Evolutionary conservation across 2,113 vertebrate genomes (phyloP).

Genomic region (Carassius carassius): DNA sequence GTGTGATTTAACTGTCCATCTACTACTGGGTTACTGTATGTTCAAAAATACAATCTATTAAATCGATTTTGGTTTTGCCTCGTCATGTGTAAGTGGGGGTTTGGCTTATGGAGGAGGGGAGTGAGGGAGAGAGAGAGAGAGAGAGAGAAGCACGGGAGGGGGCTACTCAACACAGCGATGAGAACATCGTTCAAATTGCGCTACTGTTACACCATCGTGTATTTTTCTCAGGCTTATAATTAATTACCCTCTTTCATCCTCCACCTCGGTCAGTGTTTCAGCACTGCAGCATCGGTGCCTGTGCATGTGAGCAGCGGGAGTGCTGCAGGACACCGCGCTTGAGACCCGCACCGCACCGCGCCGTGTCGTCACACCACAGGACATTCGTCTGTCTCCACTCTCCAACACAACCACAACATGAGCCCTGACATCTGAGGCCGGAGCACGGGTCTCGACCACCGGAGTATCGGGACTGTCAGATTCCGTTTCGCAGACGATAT

Average conservation of each 20-base stretch:
- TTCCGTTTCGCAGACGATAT: constrained; percentile 40
- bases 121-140: neutral
- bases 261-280: constrained; percentile 1
- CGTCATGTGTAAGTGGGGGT: constrained; percentile 61
- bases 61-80: constrained; percentile 54
- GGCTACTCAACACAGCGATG: constrained; percentile 22
- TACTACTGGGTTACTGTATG: neutral
- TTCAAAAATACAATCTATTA: neutral
- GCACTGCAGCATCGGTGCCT: constrained; percentile 3
- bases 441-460: constrained; percentile 39
- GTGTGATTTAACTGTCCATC: neutral
- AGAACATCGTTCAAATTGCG: constrained; percentile 23
- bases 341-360: constrained; percentile 1
- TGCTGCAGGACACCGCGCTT: constrained; percentile 13
- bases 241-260: neutral
- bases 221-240: neutral
- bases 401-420: constrained; percentile 15
- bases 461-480: constrained; percentile 30
- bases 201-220: constrained; percentile 8
- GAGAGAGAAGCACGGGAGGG: constrained; percentile 22
- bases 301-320: constrained; percentile 5
- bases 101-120: constrained; percentile 14
- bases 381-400: constrained; percentile 17
- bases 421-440: constrained; percentile 12
- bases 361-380: constrained; percentile 14